Base-by-base conservation (phyloP, 1,140 invertebrate species). In the Scaptodrosophila lebanonensis region DNA sequence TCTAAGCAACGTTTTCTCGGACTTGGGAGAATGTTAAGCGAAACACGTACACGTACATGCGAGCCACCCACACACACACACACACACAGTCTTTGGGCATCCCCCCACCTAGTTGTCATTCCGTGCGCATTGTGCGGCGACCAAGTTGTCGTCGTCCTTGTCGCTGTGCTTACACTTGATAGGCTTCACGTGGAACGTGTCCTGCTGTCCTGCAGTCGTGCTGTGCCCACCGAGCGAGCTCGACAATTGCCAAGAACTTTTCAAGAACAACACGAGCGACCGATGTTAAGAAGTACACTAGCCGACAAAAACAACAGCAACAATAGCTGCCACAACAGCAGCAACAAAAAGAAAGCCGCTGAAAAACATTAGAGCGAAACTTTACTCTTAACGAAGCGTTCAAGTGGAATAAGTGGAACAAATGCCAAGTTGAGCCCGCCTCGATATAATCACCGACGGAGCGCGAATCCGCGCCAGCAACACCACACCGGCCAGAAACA, bases 351-450 rank as follows among this genome's bases (percentile, higher is more conserved):
- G 45, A 47, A 64, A 60, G 38, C 36, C 49, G 50, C 53, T 65
- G 54, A 54, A 61, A 49, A 71, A 64, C 65, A 64, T 67, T 67
- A 64, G 60, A 59, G 52, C 56, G 50, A 68, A 65, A 72, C 51
- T 72, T 72, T 72, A 68, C 62, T 72, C 68, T 72, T 66, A 72
- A 66, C 68, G 68, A 72, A 72, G 68, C 68, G 68, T 72, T 72
- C 62, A 72, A 72, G 68, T 66, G 68, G 68, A 72, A 72, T 72
- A 72, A 72, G 68, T 72, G 68, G 68, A 71, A 62, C 68, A 72
- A 72, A 72, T 72, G 62, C 67, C 48, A 70, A 45, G 33, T 58
- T 51, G 53, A 50, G 52, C 44, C 60, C 44, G 16, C 17, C 27
- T 52, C 50, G 39, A 42, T 52, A 39, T 39, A 50, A 50, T 50